phyloP scores from a whole-genome alignment of 2,888 invertebrate species.

The Schizotus pectinicornis region DNA sequence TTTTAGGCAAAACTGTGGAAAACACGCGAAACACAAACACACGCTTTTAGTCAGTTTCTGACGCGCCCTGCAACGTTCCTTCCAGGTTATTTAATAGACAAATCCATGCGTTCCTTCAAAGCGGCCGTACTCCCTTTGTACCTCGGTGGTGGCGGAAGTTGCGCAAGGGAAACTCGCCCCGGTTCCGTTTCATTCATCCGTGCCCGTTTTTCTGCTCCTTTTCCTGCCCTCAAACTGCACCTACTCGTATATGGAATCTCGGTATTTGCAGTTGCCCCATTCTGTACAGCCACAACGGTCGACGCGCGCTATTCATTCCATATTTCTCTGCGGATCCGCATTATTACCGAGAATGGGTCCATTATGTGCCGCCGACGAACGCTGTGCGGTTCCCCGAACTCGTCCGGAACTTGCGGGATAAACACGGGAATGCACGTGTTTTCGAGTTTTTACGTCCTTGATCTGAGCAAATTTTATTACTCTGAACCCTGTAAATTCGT shows the following conservation, averaged over 20 bases:
- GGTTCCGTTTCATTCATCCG: slow-evolving; percentile 12
- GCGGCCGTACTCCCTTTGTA: too few relatives aligned
- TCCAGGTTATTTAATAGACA: too few relatives aligned
- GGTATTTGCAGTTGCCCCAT: slow-evolving; percentile 12
- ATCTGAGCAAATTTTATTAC: slow-evolving; percentile 1
- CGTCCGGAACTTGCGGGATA: slow-evolving; percentile 3
- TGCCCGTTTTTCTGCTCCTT: slow-evolving; percentile 9
- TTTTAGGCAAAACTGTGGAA: too few relatives aligned
- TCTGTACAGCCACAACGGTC: slow-evolving; percentile 1
- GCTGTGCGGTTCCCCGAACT: not conserved
- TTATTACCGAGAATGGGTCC: slow-evolving; percentile 19
- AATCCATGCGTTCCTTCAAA: too few relatives aligned
- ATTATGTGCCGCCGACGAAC: slow-evolving; percentile 12
- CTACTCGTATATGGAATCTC: slow-evolving; percentile 10
- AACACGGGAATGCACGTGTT: slow-evolving; percentile 4
- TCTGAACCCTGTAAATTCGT: slow-evolving; percentile 1
- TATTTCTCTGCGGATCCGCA: slow-evolving; percentile 12
- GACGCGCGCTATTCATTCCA: slow-evolving; percentile 14
- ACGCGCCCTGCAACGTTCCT: too few relatives aligned
- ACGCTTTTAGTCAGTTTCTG: too few relatives aligned
- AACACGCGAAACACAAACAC: too few relatives aligned
- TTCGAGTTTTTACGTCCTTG: slow-evolving; percentile 4
- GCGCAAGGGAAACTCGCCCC: slow-evolving; percentile 10
- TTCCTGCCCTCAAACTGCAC: not conserved
- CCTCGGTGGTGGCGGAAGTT: too few relatives aligned